Conservation (phyloP, 2,113 vertebrate genomes). For the Pterocles orientalis region DNA sequence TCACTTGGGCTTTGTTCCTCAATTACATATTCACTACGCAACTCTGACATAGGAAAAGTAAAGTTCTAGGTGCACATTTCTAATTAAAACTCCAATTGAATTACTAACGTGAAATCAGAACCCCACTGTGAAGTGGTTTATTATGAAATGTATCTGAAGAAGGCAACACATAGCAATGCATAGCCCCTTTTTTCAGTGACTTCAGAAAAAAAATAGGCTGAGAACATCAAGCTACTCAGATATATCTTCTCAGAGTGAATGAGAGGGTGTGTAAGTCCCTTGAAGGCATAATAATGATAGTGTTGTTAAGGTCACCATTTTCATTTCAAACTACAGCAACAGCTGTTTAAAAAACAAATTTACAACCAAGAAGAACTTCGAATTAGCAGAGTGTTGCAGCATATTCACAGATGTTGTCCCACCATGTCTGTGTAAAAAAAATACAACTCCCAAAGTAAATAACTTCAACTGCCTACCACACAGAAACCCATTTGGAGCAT, state of each 20-base stretch:
- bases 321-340: background rate
- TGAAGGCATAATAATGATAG: background rate
- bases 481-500: background rate
- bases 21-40: background rate
- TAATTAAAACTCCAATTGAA: conserved; percentile 4
- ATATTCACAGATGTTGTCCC: background rate
- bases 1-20: background rate
- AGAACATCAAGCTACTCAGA: background rate
- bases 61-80: background rate
- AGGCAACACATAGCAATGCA: background rate
- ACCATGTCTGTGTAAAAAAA: background rate
- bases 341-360: background rate
- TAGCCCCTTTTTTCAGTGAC: background rate
- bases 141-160: background rate
- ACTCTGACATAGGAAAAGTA: background rate
- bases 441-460: background rate
- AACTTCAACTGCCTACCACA: background rate
- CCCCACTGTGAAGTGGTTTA: background rate
- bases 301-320: conserved; percentile 22
- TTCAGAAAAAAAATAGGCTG: background rate
- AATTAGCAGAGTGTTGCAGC: background rate
- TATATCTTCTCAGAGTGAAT: background rate
- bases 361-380: background rate
- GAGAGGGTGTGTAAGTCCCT: background rate
- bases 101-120: background rate